Evolutionary conservation across 92 coral and sea anemone genomes (phyloP).

Genomic region (Bergia sp.): DNA sequence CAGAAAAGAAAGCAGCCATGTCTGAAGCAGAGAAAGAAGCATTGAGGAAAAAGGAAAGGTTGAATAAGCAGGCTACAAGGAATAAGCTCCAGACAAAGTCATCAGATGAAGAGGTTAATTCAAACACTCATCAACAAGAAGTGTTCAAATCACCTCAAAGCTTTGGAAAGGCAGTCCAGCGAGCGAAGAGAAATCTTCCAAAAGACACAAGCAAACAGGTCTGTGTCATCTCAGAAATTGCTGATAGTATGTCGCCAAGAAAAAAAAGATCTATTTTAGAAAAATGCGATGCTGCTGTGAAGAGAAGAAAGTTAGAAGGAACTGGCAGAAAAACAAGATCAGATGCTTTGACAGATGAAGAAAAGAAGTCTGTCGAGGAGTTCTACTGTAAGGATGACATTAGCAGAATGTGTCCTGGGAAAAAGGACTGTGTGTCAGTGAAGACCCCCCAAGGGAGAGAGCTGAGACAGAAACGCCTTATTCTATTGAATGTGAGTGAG

Average conservation of each 20-base stretch:
- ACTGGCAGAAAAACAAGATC: conserved; percentile 55
- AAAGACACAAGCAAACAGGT: conserved; percentile 40
- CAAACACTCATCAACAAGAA: not conserved
- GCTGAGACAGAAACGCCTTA: not conserved
- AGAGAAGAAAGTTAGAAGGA: conserved; percentile 46
- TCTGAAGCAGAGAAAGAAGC: conserved; percentile 44
- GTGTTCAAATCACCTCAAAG: conserved; percentile 39
- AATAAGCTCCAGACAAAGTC: conserved; percentile 20
- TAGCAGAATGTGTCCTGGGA: conserved; percentile 61
- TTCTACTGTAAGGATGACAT: conserved; percentile 60
- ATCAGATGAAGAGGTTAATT: conserved; percentile 9
- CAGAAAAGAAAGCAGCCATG: conserved; percentile 49
- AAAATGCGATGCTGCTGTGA: conserved; percentile 40
- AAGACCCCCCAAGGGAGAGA: conserved; percentile 47
- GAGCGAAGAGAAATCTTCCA: conserved; percentile 52
- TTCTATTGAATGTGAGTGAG: not conserved
- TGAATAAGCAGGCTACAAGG: conserved; percentile 44
- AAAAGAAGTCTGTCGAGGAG: conserved; percentile 50
- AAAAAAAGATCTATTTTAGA: conserved; percentile 46
- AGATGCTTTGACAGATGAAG: conserved; percentile 54
- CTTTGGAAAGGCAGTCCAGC: conserved; percentile 48
- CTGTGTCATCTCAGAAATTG: conserved; percentile 51
- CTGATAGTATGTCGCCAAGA: conserved; percentile 47
- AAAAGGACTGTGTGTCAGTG: conserved; percentile 56
- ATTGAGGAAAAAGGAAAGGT: conserved; percentile 33